These are phyloP conservation scores for Parapristionchus giblindavisi DNA, from an alignment of 2,888 invertebrate species.

Conservation along the genomic window DNA sequence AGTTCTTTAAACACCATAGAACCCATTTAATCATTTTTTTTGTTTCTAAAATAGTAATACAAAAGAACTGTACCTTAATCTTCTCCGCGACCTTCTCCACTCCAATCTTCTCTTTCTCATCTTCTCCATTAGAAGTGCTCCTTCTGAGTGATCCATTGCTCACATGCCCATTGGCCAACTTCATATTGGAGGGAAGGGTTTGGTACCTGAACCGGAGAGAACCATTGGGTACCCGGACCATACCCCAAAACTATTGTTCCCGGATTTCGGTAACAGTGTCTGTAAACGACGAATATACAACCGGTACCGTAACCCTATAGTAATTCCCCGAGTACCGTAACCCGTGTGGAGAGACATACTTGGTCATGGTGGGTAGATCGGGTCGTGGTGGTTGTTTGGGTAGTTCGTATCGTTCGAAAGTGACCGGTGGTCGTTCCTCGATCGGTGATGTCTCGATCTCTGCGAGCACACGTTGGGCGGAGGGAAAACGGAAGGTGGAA, in stretches of 20 bases:
- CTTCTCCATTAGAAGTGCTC: background rate
- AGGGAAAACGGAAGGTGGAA: constrained; percentile 66
- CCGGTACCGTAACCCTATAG: too few species aligned
- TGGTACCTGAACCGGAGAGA: constrained; percentile 31
- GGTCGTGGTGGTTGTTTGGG: constrained; percentile 52
- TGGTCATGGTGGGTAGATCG: constrained; percentile 41
- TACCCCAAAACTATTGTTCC: too few species aligned
- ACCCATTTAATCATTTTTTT: background rate
- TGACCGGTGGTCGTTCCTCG: constrained; percentile 32
- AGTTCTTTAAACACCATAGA: background rate
- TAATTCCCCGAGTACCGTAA: too few species aligned
- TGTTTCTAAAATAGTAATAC: background rate
- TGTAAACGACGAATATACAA: too few species aligned
- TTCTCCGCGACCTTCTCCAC: background rate
- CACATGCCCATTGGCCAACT: constrained; percentile 32
- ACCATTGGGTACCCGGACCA: too few species aligned
- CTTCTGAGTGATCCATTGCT: constrained; percentile 7
- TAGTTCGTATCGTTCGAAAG: constrained; percentile 50
- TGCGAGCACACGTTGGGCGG: constrained; percentile 53
- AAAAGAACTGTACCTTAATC: background rate
- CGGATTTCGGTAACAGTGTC: too few species aligned
- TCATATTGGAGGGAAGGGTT: constrained; percentile 25
- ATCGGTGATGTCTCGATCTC: constrained; percentile 23
- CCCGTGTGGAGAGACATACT: background rate
- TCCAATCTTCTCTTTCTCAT: too few species aligned